Evolutionary conservation across 2,888 invertebrate species (phyloP).

Genomic region (Lissocephala sabroskyi): DNA sequence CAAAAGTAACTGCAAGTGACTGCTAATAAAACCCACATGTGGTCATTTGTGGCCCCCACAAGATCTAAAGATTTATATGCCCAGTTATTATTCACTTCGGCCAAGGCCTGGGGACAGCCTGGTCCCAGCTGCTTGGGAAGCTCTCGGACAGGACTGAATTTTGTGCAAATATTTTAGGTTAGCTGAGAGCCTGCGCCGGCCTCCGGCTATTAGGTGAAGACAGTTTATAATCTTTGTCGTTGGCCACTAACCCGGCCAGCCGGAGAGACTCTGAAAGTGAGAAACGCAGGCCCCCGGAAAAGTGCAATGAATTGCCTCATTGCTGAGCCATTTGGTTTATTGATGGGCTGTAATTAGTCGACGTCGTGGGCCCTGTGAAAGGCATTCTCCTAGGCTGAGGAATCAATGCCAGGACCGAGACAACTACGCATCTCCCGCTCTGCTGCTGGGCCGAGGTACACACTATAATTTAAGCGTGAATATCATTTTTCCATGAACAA

Average conservation of each 20-base stretch:
- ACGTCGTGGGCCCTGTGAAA: constrained; percentile 37
- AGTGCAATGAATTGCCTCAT: constrained; percentile 50
- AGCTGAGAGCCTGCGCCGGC: constrained; percentile 18
- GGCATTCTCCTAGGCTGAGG: background rate
- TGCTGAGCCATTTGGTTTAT: constrained; percentile 49
- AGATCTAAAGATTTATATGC: constrained; percentile 62
- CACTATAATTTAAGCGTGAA: constrained; percentile 63
- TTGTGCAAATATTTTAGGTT: constrained; percentile 22
- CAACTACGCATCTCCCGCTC: too few relatives aligned
- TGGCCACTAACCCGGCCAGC: constrained; percentile 4
- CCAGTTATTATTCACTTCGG: constrained; percentile 60
- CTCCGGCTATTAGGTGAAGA: constrained; percentile 54
- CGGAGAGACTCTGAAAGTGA: too few relatives aligned
- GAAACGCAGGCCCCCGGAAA: constrained; percentile 4
- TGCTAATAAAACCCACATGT: too few relatives aligned
- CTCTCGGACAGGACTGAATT: background rate
- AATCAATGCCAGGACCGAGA: too few relatives aligned
- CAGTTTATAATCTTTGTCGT: constrained; percentile 59
- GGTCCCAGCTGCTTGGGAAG: too few relatives aligned
- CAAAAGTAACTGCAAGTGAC: too few relatives aligned
- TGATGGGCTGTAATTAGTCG: constrained; percentile 65
- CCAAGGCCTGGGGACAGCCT: background rate
- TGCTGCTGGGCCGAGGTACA: constrained; percentile 30
- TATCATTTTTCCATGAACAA: constrained; percentile 66
- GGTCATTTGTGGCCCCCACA: too few relatives aligned